Evolutionary conservation across 2,797 vertebrate genomes (phyloP), one percentile per base, ranked within the genome.

Genomic region (Stomatorhinus walkeri): DNA sequence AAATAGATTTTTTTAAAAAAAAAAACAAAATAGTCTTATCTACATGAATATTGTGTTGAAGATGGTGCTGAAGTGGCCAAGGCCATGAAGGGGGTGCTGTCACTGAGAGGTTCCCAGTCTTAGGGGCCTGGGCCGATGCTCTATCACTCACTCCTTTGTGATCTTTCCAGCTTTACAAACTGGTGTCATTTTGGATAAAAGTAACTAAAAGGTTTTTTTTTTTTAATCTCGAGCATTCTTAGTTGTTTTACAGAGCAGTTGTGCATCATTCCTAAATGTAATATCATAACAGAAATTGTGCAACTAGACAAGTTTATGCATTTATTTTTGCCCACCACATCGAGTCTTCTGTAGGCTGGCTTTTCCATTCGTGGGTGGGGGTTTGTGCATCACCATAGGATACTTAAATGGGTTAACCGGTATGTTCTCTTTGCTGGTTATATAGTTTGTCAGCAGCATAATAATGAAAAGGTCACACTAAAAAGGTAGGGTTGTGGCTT

Each of bases 291-390:
- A 81, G 16, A 81, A 81, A 81, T 81, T 32, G 36, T 81, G 76
- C 40, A 40, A 9, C 76, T 9, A 81, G 76, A 6, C 76, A 46
- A 7, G 19, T 19, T 40, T 79, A 79, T 16, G 5, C 14, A 5
- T 76, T 36, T 76, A 36, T 56, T 56, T 56, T 64, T 64, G 40
- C 12, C 40, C 6, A 9, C n/a, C 40, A 10, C 40, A 43, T 4
- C n/a, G 36, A 79, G 40, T 81, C 14, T 46, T 81, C 36, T 81
- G 76, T 81, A 46, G 76, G 76, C 14, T 81, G 76, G 16, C 22
- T 81, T 81, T 81, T 81, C 76, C 76, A 81, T 81, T 43, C 46
- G 76, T 81, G 76, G 76, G 76, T 81, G 40, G 76, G 76, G 36
- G 76, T 46, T 46, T n/a, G 76, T 22, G 9, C 40, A 19, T 81